Conservation (phyloP, 2,113 vertebrate genomes). For the Brachyistius frenatus region DNA sequence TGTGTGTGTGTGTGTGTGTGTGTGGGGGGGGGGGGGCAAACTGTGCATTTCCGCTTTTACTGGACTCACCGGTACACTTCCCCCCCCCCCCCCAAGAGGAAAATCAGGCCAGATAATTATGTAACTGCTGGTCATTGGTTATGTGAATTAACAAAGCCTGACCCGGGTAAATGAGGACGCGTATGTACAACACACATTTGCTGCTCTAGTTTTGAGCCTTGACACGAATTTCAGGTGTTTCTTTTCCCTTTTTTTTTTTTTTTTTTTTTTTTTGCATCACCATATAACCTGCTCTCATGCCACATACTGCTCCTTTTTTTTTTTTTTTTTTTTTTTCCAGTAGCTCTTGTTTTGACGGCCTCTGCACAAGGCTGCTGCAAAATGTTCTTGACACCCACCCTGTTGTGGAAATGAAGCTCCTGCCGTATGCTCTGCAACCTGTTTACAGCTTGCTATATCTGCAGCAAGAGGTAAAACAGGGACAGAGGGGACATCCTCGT, state of each 20-base stretch:
- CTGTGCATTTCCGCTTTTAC: constrained; percentile 33
- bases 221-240: constrained; percentile 38
- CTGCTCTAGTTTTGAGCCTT: constrained; percentile 35
- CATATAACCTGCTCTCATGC: constrained; percentile 13
- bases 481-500: constrained; percentile 52
- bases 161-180: constrained; percentile 46
- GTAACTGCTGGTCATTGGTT: constrained; percentile 77
- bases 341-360: constrained; percentile 59
- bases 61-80: constrained; percentile 27
- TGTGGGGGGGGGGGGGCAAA: constrained; percentile 10
- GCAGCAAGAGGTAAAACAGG: constrained; percentile 62
- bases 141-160: constrained; percentile 71
- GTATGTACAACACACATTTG: constrained; percentile 13
- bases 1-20: constrained; percentile 31
- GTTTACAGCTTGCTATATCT: constrained; percentile 70
- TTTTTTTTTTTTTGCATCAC: not conserved
- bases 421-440: constrained; percentile 70
- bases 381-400: constrained; percentile 72
- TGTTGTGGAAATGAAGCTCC: constrained; percentile 64
- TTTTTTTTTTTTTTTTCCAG: not conserved
- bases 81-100: constrained; percentile 39
- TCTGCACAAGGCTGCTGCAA: constrained; percentile 58
- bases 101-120: constrained; percentile 68
- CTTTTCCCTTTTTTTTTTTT: not conserved
- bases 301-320: constrained; percentile 11